These are phyloP conservation scores for Caenorhabditis tropicalis DNA, from an alignment of 1,140 invertebrate genomes.

Conservation along the genomic window DNA sequence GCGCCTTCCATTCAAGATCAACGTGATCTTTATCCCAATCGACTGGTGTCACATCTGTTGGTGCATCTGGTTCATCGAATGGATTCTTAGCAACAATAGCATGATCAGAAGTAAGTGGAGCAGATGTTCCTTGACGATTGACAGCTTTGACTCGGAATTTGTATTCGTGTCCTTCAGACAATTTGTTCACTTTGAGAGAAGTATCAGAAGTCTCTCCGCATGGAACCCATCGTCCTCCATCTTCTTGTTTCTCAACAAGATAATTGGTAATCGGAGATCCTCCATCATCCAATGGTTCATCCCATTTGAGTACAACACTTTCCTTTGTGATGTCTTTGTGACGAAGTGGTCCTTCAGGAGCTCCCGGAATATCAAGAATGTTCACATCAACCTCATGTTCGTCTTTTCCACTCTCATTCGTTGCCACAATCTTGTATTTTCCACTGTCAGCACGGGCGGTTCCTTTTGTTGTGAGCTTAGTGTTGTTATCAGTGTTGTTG, in stretches of 20 bases:
- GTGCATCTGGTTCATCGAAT: conserved; percentile 91
- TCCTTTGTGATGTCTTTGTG: conserved; percentile 74
- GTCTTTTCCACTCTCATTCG: conserved; percentile 91
- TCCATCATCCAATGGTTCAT: conserved; percentile 73
- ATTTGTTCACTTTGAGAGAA: conserved; percentile 76
- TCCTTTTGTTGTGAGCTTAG: conserved; percentile 77
- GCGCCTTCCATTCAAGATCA: conserved; percentile 89
- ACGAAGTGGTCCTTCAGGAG: conserved; percentile 74
- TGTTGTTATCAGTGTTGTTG: conserved; percentile 70
- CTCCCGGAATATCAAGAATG: conserved; percentile 79
- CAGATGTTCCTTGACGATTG: conserved; percentile 93
- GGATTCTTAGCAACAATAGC: conserved; percentile 94
- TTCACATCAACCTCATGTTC: conserved; percentile 89
- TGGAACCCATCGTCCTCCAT: conserved; percentile 72
- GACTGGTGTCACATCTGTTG: conserved; percentile 84
- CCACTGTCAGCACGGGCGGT: conserved; percentile 78
- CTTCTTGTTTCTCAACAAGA: conserved; percentile 90
- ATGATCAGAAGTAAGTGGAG: conserved; percentile 85
- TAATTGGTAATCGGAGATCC: conserved; percentile 88
- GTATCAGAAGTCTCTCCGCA: conserved; percentile 85
- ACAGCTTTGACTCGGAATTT: conserved; percentile 88
- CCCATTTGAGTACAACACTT: conserved; percentile 74
- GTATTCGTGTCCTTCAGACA: conserved; percentile 96
- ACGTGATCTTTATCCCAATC: conserved; percentile 92
- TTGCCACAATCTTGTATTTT: conserved; percentile 86